A percentile compares a stretch with the other conserved stretches of the same genome.
Conservation (phyloP, 2,113 vertebrate species). For the Rhabdornis inornatus region DNA sequence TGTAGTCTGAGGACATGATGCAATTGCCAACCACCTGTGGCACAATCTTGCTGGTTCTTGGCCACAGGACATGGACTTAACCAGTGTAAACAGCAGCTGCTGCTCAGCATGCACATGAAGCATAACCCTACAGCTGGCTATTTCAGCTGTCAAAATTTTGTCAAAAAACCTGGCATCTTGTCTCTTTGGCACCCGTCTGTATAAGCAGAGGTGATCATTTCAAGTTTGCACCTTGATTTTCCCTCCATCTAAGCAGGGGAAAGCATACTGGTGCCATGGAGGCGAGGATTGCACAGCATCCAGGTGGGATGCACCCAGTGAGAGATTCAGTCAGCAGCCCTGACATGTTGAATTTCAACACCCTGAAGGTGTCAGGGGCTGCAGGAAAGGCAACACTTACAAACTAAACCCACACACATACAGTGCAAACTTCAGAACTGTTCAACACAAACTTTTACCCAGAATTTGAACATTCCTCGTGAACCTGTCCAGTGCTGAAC, state of each 20-base stretch:
- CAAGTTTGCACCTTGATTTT: neutral
- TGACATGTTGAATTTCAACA: neutral
- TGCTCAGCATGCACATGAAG: neutral
- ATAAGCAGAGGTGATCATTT: neutral
- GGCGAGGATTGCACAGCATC: neutral
- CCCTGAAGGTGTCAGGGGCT: neutral
- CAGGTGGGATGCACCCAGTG: neutral
- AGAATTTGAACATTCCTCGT: neutral
- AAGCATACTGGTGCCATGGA: accelerated
- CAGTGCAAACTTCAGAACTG: neutral
- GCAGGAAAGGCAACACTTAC: neutral
- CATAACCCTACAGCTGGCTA: neutral
- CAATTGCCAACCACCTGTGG: neutral
- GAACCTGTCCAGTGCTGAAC: neutral
- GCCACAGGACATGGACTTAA: neutral
- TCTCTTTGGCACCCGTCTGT: neutral
- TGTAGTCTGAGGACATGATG: neutral
- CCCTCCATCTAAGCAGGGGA: neutral
- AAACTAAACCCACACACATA: neutral
- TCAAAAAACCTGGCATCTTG: neutral
- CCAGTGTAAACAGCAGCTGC: neutral
- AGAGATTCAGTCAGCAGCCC: neutral
- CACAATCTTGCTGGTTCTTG: neutral
- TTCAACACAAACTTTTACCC: neutral
- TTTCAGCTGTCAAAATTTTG: neutral